Evolutionary conservation across 1,140 invertebrate species (phyloP), one percentile per base, ranked within the genome.

Genomic region (Gonatopus flavifemur): DNA sequence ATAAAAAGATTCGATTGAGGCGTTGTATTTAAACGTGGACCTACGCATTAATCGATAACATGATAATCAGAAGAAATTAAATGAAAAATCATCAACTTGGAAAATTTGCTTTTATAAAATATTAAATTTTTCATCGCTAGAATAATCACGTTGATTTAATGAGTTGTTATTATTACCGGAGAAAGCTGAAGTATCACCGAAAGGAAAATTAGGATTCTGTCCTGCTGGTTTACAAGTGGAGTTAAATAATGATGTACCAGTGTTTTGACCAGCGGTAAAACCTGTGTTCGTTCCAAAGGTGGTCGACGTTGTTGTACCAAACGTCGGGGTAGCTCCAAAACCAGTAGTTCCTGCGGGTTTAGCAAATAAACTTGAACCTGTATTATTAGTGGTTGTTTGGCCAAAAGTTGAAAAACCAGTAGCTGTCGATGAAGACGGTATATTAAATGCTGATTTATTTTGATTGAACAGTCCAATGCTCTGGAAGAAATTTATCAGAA

Each of bases 291-390:
- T 60, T 58, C 81, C 72, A 75, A 84, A 66, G 2, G 75, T 64
- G 1, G 76, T 81, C 7, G 77, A 66, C 12, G 76, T 72, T 1
- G 71, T 55, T 8, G 78, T 35, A 6, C 77, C 78, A 64, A 84
- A 83, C 6, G 75, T 62, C 0, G 80, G 57, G 2, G 81, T 76
- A 10, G 79, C 72, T 53, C 85, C 84, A 63, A 86, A 85, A 2
- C 77, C 76, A 19, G 77, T 62, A 2, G 73, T 62, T 9, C 77
- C 63, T 44, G 78, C 68, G 13, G 74, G 56, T 62, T 79, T 78
- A n/a, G 67, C 51, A 40, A 79, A 78, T 20, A 83, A 59, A 32
- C 64, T 70, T 12, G 73, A 63, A 25, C 73, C 72, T 3, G 79
- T 74, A 12, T 72, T 76, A 8, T 74, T 67, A 16, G 67, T 40